Percentiles rank a stretch among this genome's conserved stretches.
Evolutionary conservation across 2,113 vertebrate species (phyloP).

Genomic region (Thoracochromis brauschi): DNA sequence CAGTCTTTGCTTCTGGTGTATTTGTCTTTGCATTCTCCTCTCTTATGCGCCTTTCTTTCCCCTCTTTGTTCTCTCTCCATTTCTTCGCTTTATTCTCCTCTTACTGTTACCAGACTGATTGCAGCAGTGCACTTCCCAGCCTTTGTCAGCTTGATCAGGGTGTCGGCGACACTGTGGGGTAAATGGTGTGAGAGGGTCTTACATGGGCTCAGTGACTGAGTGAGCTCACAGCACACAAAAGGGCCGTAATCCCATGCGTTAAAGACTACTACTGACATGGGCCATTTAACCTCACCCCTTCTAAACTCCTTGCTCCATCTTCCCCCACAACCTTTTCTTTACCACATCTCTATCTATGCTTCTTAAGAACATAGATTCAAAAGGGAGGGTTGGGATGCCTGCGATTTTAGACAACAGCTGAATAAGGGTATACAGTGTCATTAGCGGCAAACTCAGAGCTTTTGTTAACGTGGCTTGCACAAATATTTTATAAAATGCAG

Average conservation of each 20-base stretch:
- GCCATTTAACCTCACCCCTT: constrained; percentile 54
- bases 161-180: constrained; percentile 28
- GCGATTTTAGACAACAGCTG: background rate
- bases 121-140: constrained; percentile 3
- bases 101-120: constrained; percentile 32
- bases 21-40: background rate
- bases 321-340: background rate
- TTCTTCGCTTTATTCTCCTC: background rate
- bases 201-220: constrained; percentile 49
- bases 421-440: background rate
- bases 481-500: background rate
- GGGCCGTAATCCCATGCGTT: constrained; percentile 59
- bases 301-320: constrained; percentile 20
- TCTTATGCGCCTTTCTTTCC: background rate
- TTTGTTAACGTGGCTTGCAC: background rate
- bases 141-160: constrained; percentile 47
- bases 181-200: constrained; percentile 41
- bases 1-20: background rate
- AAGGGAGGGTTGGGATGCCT: background rate
- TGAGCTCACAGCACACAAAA: constrained; percentile 55
- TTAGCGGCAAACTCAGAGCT: background rate
- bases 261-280: constrained; percentile 56
- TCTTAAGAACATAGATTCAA: background rate
- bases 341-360: background rate
- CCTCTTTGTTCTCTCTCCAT: background rate